Conservation (phyloP, 2,888 invertebrate species). For the Lacanobia wlatinum region DNA sequence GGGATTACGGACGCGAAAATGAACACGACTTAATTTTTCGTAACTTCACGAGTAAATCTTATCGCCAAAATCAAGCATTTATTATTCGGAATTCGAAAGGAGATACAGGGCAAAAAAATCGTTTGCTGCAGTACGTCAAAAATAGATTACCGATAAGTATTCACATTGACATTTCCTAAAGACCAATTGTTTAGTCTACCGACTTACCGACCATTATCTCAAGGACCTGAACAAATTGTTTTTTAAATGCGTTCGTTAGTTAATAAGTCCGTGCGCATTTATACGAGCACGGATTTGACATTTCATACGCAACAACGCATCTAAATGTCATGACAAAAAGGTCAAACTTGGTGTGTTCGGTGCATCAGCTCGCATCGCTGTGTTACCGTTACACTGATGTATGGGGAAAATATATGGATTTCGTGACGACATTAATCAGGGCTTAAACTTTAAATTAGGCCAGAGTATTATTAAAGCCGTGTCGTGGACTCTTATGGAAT, state of each 20-base stretch:
- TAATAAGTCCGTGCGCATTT: conserved; percentile 62
- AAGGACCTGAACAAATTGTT: conserved; percentile 52
- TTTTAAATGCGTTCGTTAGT: conserved; percentile 63
- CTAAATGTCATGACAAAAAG: conserved; percentile 83
- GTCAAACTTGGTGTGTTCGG: conserved; percentile 71
- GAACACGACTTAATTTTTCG: conserved; percentile 40
- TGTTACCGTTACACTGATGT: conserved; percentile 66
- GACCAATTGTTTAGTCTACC: conserved; percentile 26
- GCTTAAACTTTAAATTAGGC: conserved; percentile 60
- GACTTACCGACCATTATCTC: conserved; percentile 40
- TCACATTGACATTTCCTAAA: conserved; percentile 51
- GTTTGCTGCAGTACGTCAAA: conserved; percentile 10
- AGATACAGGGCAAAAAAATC: background rate
- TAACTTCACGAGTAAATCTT: background rate
- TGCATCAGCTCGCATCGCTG: conserved; percentile 37
- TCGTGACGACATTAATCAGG: conserved; percentile 66
- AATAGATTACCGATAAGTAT: conserved; percentile 28
- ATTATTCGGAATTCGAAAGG: background rate
- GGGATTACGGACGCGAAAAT: background rate
- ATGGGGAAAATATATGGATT: conserved; percentile 61
- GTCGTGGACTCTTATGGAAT: conserved; percentile 41
- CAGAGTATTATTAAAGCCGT: conserved; percentile 51
- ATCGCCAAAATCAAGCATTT: background rate
- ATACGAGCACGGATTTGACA: conserved; percentile 87
- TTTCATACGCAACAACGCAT: conserved; percentile 83